Base-by-base conservation (phyloP, 1,140 invertebrate species). In the Meteorus sp. region DNA sequence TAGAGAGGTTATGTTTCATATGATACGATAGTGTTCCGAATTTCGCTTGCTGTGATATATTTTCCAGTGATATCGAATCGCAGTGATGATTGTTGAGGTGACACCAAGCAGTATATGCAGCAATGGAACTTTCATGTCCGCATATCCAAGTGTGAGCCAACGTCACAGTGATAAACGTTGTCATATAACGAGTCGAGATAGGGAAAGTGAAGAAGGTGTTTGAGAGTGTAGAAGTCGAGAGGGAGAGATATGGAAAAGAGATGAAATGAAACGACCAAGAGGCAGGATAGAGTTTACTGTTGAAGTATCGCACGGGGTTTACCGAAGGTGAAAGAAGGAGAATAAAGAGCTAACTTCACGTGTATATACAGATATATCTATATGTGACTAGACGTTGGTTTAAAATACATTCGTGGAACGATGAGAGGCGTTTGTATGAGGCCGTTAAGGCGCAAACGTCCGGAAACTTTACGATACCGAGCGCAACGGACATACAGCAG, bases 391-490 rank as follows among this genome's bases (percentile, higher is more conserved):
- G 7, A 20, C 25, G 29, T 27, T 8, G 20, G 41, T 56, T 37
- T 45, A 44, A 56, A 45, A 56, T 56, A 56, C 53, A 37, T 39
- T 53, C 17, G 33, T 15, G 19, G 27, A 39, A 15, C 20, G 20
- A 15, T 51, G 37, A 5, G 20, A 20, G 11, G 39, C 37, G 17
- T 41, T 37, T 56, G 41, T 47, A 47, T 45, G 39, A 45, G 17
- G 31, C 41, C 41, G 53, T 56, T 56, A 56, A 45, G 44, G 17
- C 53, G 5, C 13, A 19, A 54, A 52, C 37, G 31, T 52, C 37
- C 3, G 48, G 52, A 39, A n/a, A 39, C 3, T 39, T 15, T 39
- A 39, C 35, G 8, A 11, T 13, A 5, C 35, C 11, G 35, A n/a
- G n/a, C n/a, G n/a, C n/a, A n/a, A n/a, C n/a, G n/a, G n/a, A n/a